phyloP scores from a whole-genome alignment of 2,888 invertebrate genomes.

The Gari tellinella region DNA sequence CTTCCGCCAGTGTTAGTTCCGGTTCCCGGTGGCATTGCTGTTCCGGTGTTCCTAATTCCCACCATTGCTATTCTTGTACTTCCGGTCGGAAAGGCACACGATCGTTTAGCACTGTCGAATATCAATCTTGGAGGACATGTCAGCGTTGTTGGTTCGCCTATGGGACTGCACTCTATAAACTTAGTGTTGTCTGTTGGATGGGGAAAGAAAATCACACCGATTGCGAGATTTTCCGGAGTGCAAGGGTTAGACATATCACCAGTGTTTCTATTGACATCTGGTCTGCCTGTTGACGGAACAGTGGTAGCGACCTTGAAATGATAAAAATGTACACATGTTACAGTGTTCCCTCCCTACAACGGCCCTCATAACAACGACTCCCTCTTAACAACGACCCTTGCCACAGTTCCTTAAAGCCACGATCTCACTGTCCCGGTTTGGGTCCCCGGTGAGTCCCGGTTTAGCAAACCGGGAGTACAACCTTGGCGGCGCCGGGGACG shows the following conservation, averaged over 20 bases:
- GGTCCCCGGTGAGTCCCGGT: no score
- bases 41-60: slow-evolving; percentile 17
- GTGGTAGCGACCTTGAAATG: background rate
- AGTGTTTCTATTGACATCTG: background rate
- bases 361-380: no score
- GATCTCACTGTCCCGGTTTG: no score
- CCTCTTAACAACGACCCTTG: no score
- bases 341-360: no score
- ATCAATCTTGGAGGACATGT: slow-evolving; percentile 60
- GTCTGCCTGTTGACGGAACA: background rate
- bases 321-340: no score
- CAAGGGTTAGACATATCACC: slow-evolving; percentile 43
- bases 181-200: slow-evolving; percentile 56
- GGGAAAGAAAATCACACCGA: slow-evolving; percentile 54
- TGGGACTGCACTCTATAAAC: slow-evolving; percentile 63
- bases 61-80: no score
- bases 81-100: slow-evolving; percentile 56
- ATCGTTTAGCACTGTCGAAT: slow-evolving; percentile 50
- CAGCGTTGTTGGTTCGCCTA: slow-evolving; percentile 54
- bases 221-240: slow-evolving; percentile 50
- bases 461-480: no score
- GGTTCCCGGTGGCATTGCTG: slow-evolving; percentile 4
- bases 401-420: no score
- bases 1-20: slow-evolving; percentile 8
- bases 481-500: no score